phyloP scores from a whole-genome alignment of 2,797 vertebrate species.

The Hemitrygon akajei region DNA sequence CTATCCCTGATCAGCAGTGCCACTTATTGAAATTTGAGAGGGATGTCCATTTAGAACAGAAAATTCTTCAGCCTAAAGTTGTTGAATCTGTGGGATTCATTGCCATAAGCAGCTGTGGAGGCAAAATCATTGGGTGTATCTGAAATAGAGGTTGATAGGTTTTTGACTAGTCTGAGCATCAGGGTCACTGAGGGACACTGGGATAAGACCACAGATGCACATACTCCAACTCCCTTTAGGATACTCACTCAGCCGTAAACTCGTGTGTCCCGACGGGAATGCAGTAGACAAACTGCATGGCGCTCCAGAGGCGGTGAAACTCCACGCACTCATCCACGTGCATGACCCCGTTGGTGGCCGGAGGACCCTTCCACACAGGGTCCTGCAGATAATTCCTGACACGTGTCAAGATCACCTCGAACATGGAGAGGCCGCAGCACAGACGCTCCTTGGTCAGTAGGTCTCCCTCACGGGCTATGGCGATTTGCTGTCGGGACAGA shows the following conservation, averaged over 20 bases:
- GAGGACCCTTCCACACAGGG: constrained; percentile 88
- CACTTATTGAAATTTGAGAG: no score
- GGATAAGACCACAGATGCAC: no score
- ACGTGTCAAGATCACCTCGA: constrained; percentile 92
- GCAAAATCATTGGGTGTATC: no score
- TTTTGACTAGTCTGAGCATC: no score
- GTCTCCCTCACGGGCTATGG: constrained; percentile 93
- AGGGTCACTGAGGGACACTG: no score
- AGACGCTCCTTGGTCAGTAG: constrained; percentile 96
- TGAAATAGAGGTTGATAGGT: no score
- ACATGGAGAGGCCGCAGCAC: constrained; percentile 98
- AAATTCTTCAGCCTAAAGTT: no score
- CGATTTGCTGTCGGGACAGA: constrained; percentile 78
- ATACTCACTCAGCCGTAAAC: constrained; percentile 90
- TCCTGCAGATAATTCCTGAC: constrained; percentile 95
- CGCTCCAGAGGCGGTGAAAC: constrained; percentile 97
- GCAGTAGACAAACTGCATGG: constrained; percentile 99
- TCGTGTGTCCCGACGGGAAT: constrained; percentile 96
- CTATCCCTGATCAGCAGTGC: no score
- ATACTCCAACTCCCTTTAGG: no score
- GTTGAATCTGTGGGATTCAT: no score
- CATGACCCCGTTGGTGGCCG: constrained; percentile 95
- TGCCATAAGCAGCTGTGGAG: no score
- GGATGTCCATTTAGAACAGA: no score
- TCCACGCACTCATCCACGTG: constrained; percentile 96